phyloP scores from a whole-genome alignment of 1,140 invertebrate genomes.

The Papilio glaucus region DNA sequence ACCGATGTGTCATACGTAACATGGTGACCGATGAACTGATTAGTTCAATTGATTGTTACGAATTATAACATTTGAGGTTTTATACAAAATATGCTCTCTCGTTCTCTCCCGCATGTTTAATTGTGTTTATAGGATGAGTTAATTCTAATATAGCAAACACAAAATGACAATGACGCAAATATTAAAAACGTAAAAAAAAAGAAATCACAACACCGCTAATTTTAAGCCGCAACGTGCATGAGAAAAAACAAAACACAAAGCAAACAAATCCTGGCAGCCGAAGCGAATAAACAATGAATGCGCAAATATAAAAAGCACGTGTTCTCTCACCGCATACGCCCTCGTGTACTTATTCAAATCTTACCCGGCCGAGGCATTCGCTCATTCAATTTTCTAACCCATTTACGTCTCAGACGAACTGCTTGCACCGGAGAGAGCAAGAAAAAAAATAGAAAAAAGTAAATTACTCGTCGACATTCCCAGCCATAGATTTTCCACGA shows the following conservation, averaged over 20 bases:
- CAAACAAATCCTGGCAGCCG: slow-evolving; percentile 38
- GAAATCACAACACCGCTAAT: slow-evolving; percentile 11
- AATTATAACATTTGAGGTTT: no score
- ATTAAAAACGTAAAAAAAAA: neutral
- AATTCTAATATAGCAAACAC: no score
- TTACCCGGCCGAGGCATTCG: slow-evolving; percentile 61
- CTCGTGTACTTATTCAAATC: slow-evolving; percentile 69
- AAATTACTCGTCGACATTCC: slow-evolving; percentile 64
- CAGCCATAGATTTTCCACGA: slow-evolving; percentile 72
- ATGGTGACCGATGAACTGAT: no score
- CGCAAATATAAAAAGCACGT: slow-evolving; percentile 54
- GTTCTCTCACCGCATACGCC: slow-evolving; percentile 55
- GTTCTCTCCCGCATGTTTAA: no score
- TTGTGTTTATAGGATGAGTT: no score
- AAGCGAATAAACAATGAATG: slow-evolving; percentile 43
- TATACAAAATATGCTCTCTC: no score
- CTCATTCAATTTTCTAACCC: slow-evolving; percentile 82
- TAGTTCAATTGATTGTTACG: no score
- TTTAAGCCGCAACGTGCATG: neutral
- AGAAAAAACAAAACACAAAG: slow-evolving; percentile 41
- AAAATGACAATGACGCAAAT: slow-evolving; percentile 24
- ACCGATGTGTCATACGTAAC: no score
- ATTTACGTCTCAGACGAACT: slow-evolving; percentile 79
- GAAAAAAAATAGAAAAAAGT: slow-evolving; percentile 55
- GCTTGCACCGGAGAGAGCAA: slow-evolving; percentile 60